Conservation (phyloP, 2,797 vertebrate genomes). For the Telmatherina bonti region DNA sequence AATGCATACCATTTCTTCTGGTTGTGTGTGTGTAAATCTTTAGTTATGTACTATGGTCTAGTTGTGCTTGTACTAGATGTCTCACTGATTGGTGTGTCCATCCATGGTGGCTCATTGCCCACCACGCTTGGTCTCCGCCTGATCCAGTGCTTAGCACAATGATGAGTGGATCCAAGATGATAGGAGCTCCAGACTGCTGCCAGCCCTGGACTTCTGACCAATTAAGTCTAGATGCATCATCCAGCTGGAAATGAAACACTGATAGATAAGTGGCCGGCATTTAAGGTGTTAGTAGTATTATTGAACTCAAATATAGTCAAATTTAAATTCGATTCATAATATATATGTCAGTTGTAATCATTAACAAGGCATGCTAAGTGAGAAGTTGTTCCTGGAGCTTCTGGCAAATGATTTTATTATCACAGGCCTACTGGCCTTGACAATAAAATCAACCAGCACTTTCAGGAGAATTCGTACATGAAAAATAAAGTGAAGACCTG, state of each 20-base stretch:
- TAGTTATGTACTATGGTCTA: constrained; percentile 5
- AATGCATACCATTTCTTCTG: constrained; percentile 35
- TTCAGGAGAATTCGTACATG: not conserved
- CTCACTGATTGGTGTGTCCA: constrained; percentile 47
- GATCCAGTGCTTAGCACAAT: constrained; percentile 63
- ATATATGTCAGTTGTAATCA: constrained; percentile 9
- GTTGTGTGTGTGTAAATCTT: constrained; percentile 28
- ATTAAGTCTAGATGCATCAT: constrained; percentile 18
- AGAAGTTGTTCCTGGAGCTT: constrained; percentile 9
- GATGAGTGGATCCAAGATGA: constrained; percentile 57
- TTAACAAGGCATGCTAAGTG: constrained; percentile 23
- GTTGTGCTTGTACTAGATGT: constrained; percentile 26
- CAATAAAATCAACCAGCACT: not conserved
- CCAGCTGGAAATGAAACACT: constrained; percentile 32
- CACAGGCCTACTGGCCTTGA: not conserved
- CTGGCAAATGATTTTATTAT: constrained; percentile 17
- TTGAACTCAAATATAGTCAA: constrained; percentile 1
- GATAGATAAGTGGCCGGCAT: constrained; percentile 22
- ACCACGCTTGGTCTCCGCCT: constrained; percentile 54
- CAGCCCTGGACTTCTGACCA: constrained; percentile 44
- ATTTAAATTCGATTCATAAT: not conserved
- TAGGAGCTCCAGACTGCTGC: constrained; percentile 61
- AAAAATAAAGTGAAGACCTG: not conserved
- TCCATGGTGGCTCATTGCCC: constrained; percentile 54
- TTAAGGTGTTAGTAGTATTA: constrained; percentile 18